These are phyloP conservation scores for Colius striatus DNA, from an alignment of 2,113 vertebrate species.

Conservation along the genomic window DNA sequence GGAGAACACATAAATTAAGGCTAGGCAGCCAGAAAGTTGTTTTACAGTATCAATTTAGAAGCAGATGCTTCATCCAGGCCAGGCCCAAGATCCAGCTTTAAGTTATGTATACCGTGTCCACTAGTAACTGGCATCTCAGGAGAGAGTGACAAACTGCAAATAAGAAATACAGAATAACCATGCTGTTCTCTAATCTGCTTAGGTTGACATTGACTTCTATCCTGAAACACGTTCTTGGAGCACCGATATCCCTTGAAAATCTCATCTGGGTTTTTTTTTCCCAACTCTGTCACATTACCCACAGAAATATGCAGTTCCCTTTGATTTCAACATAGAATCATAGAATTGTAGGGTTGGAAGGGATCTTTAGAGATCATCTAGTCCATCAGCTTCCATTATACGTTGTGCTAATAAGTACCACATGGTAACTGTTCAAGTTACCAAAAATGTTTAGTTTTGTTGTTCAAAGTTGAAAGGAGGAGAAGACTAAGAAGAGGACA, in stretches of 20 bases:
- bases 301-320: background rate
- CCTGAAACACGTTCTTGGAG: background rate
- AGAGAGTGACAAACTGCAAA: background rate
- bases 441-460: background rate
- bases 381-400: background rate
- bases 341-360: too few relatives aligned
- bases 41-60: background rate
- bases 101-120: background rate
- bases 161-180: background rate
- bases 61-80: background rate
- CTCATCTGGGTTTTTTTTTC: background rate
- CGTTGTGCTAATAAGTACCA: background rate
- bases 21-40: background rate
- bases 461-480: background rate
- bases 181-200: background rate
- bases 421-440: background rate
- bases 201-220: background rate
- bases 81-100: background rate
- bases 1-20: background rate
- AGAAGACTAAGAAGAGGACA: background rate
- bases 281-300: background rate
- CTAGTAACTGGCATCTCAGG: background rate
- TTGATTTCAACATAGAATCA: background rate
- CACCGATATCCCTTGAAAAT: background rate
- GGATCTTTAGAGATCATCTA: too few relatives aligned